These are phyloP conservation scores for Drosophila truncata DNA, from an alignment of 1,140 invertebrate genomes.

Conservation along the genomic window DNA sequence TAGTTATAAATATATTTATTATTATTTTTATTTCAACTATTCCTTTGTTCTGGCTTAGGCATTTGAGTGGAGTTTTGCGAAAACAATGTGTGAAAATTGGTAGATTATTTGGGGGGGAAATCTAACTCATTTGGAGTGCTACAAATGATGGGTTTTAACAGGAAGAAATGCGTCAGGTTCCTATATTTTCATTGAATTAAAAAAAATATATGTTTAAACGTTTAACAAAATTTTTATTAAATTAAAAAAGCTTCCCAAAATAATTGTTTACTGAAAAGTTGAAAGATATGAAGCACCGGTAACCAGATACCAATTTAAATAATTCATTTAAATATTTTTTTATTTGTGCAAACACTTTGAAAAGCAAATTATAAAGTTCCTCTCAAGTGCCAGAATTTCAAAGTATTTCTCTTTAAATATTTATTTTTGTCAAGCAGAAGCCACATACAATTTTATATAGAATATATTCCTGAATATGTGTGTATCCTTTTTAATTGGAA, in stretches of 20 bases:
- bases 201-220: background rate
- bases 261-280: background rate
- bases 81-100: slow-evolving; percentile 30
- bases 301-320: background rate
- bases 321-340: background rate
- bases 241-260: background rate
- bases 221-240: too few species aligned
- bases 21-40: slow-evolving; percentile 18
- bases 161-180: background rate
- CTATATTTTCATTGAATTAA: too few species aligned
- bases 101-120: slow-evolving; percentile 22
- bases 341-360: background rate
- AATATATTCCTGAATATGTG: background rate
- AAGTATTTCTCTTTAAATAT: slow-evolving; percentile 21
- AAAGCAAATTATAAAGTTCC: background rate
- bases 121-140: background rate
- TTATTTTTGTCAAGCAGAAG: slow-evolving; percentile 1
- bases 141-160: background rate
- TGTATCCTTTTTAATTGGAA: slow-evolving; percentile 15
- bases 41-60: slow-evolving; percentile 30
- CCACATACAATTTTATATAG: background rate
- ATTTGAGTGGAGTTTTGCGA: slow-evolving; percentile 6
- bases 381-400: slow-evolving; percentile 2
- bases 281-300: background rate
- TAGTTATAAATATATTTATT: slow-evolving; percentile 26